Percentiles rank a stretch among this genome's conserved stretches.
Conservation (phyloP, 2,797 vertebrate genomes). For the Dryobates pubescens region DNA sequence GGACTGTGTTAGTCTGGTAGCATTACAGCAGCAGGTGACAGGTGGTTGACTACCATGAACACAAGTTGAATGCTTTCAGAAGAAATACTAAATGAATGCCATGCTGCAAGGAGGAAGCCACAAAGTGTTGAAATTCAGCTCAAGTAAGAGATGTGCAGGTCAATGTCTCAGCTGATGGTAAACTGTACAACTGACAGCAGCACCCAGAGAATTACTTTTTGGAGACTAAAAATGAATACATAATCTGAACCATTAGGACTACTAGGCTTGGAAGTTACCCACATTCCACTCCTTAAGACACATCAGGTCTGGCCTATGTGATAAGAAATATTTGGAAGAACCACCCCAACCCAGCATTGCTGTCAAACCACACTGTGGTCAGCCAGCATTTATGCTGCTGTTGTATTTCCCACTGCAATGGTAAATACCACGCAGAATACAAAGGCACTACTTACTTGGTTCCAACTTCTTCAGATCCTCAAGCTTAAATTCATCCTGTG, state of each 20-base stretch:
- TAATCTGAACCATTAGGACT: not conserved
- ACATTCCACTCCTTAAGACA: not conserved
- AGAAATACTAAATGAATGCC: not conserved
- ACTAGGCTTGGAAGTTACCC: not conserved
- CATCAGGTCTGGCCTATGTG: not conserved
- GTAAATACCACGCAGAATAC: not conserved
- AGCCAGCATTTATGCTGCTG: not conserved
- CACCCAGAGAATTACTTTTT: not conserved
- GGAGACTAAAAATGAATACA: not conserved
- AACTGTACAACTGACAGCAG: not conserved
- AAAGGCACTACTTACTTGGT: constrained; percentile 85
- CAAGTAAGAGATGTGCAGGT: not conserved
- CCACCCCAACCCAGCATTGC: not conserved
- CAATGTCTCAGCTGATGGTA: not conserved
- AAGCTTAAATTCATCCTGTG: constrained; percentile 93
- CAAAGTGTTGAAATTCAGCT: not conserved
- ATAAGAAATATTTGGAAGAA: not conserved
- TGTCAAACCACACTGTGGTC: not conserved
- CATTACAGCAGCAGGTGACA: not conserved
- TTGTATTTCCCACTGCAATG: not conserved
- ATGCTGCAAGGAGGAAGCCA: not conserved
- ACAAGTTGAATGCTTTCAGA: constrained; percentile 41
- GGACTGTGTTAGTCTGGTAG: not conserved
- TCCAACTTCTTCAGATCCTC: constrained; percentile 98
- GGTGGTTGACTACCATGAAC: not conserved